Base-by-base conservation (phyloP, 2,888 invertebrate genomes). In the Clivina fossor region DNA sequence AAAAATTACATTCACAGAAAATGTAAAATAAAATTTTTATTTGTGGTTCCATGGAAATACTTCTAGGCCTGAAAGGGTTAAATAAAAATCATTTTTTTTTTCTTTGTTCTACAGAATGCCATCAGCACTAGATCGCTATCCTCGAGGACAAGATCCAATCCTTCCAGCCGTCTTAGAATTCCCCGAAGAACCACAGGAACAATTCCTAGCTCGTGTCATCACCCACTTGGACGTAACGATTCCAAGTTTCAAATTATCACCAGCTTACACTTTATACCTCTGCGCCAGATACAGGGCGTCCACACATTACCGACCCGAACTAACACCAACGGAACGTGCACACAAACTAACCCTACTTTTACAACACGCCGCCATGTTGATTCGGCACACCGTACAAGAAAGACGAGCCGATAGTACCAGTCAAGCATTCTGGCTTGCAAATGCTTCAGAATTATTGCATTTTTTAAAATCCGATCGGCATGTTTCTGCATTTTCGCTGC, bases 401-500 rank as follows among this genome's bases (percentile, higher is more conserved):
- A 81, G 91, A 56, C 90, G 91, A 71, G 84, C 87, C 58, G 93
- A 93, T 70, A 88, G 91, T 0, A 86, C 88, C 15, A 87, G 90
- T 4, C 81, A 93, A 64, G 91, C 94, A 1, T 91, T 95, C 69
- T 99, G 98, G 98, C 84, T 99, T 80, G 96, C 98, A 9, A 99
- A 99, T 71, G 89, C 95, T 8, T 95, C 96, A 32, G 99, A 99
- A 76, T 79, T 99, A 55, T 76, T 97, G 43, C 94, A 98, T 74
- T 96, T 99, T 76, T 77, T 97, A 28, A 97, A 97, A 74, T 93
- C 90, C 66, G 98, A 98, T 76, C 81, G 93, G 26, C 95, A 97
- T 72, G 88, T 97, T 58, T 90, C 91, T 35, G 91, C 93, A 0
- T 95, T 93, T 69, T 90, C 91, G 1, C 82, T 92, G 1, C 91